Evolutionary conservation across 2,113 vertebrate species (phyloP).

Genomic region (Cathartes aura): DNA sequence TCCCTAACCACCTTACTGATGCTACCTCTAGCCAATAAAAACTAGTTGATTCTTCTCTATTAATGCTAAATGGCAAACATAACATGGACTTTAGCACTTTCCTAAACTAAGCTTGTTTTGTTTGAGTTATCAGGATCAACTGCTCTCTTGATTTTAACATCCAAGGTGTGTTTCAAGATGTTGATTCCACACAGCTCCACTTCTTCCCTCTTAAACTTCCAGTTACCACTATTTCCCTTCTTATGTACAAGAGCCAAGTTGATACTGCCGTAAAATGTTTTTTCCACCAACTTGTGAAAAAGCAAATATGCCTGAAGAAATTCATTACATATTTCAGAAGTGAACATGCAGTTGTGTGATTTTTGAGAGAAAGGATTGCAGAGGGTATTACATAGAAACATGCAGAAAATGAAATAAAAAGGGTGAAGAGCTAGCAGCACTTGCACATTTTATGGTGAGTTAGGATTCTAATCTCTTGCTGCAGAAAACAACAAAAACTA

Average conservation of each 20-base stretch:
- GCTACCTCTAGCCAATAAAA: not conserved
- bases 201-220: not conserved
- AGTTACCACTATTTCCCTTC: not conserved
- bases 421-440: not conserved
- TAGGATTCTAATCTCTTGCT: not conserved
- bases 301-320: not conserved
- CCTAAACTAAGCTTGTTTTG: not conserved
- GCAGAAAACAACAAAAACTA: not conserved
- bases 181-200: not conserved
- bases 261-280: not conserved
- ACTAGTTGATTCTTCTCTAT: not conserved
- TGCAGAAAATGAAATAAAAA: not conserved
- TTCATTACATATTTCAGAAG: not conserved
- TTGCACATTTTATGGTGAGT: not conserved
- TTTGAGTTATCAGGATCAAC: not conserved
- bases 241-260: not conserved
- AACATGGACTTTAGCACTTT: not conserved
- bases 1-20: not conserved
- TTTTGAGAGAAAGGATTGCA: not conserved
- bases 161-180: not conserved
- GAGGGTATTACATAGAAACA: not conserved
- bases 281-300: not conserved
- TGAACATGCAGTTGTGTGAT: not conserved
- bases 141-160: not conserved
- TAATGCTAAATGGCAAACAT: not conserved